Evolutionary conservation across 2,888 invertebrate species (phyloP), one percentile per base, ranked within the genome.

Genomic region (Nemotelus nigrinus): DNA sequence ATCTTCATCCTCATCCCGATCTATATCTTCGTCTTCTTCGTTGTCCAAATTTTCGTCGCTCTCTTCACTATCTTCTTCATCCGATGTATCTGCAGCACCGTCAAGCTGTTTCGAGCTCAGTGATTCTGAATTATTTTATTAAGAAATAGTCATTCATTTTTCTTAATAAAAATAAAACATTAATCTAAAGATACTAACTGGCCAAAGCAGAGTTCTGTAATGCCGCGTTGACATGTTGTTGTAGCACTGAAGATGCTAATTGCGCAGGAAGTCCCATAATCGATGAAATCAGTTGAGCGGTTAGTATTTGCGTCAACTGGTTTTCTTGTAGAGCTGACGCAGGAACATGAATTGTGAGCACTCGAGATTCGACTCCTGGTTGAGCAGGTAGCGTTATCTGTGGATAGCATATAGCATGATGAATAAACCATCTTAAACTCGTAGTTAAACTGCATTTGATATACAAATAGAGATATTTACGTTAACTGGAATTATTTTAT

Each of bases 291-390:
- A 96, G 92, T 74, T 96, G 94, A 57, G 95, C 95, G 57, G 96
- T 95, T 80, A 96, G 89, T 76, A 96, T 93, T 85, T 87, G 91
- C 81, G 91, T 91, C 39, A 91, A 84, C 83, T 90, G 91, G 83
- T 91, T 90, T 84, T 93, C 92, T 87, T 93, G 93, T 74, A 96
- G 89, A 47, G 95, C 95, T 8, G 94, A 93, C 44, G 94, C 94
- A 79, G 96, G 96, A 83, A 96, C 96, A 88, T 96, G 95, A 84
- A 96, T 95, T n/a, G 95, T 95, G 78, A 96, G 90, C 64, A 94
- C 91, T 80, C 95, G 91, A 79, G 87, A 85, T 81, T 91, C 92
- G 50, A 91, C 90, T 5, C 93, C 93, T 2, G 93, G 91, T 84
- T 94, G 94, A 58, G 94, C 92, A 2, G 95, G 95, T 83, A 96